These are phyloP conservation scores for Synergus itoensis DNA, from an alignment of 2,888 invertebrate genomes.

Conservation along the genomic window DNA sequence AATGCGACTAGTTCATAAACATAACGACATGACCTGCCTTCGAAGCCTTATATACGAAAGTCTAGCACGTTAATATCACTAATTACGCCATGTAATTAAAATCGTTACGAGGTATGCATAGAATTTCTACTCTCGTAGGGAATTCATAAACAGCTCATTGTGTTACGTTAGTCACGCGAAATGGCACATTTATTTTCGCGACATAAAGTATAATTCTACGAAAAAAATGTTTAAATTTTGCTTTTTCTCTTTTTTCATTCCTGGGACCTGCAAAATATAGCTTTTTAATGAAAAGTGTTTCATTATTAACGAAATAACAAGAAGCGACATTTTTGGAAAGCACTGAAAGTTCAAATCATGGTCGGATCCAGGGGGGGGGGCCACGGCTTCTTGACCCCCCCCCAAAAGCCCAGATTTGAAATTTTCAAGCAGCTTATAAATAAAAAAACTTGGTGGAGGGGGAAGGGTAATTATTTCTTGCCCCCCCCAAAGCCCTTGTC, in stretches of 20 bases:
- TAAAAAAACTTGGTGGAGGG: no score
- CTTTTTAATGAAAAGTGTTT: neutral
- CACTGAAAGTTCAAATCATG: no score
- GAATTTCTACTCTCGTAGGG: neutral
- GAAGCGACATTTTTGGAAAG: no score
- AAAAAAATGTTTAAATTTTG: neutral
- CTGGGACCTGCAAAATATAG: neutral
- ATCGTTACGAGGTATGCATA: constrained; percentile 4
- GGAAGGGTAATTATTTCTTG: no score
- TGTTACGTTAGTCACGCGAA: neutral
- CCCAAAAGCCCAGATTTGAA: no score
- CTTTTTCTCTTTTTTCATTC: neutral
- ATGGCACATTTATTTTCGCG: neutral
- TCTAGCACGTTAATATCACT: constrained; percentile 9
- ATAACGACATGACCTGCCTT: constrained; percentile 11
- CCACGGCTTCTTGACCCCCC: no score
- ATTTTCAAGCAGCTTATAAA: no score
- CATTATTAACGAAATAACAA: no score
- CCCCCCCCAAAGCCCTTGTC: no score
- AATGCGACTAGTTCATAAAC: neutral
- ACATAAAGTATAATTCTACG: neutral
- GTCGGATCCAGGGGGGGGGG: no score
- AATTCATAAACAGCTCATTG: constrained; percentile 5
- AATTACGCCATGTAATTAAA: constrained; percentile 26
- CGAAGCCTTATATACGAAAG: neutral